Evolutionary conservation across 2,113 vertebrate species (phyloP).

Genomic region (Rattus rattus): DNA sequence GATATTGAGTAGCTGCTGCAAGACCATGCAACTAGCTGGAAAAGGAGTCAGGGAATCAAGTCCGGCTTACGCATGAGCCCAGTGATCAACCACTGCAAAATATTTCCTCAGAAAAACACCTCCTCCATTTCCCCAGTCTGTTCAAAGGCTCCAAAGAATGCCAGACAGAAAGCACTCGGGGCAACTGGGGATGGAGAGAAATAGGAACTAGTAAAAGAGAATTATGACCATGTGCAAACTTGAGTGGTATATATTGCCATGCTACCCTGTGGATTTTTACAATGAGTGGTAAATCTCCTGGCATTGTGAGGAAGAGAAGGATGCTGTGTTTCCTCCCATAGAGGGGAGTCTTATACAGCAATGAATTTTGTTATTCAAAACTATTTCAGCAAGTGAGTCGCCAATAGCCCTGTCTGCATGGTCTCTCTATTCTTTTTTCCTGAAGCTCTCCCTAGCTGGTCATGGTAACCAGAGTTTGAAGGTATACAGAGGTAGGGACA

Average conservation of each 20-base stretch:
- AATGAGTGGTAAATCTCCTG: neutral
- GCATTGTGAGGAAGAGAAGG: neutral
- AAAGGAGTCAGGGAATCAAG: neutral
- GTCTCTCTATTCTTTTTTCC: neutral
- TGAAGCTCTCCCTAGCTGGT: neutral
- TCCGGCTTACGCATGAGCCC: neutral
- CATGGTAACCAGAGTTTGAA: neutral
- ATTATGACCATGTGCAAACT: neutral
- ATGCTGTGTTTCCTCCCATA: neutral
- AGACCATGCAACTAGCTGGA: constrained; percentile 24
- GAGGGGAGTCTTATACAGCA: neutral
- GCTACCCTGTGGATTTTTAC: neutral
- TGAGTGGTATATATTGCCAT: neutral
- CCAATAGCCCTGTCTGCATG: neutral
- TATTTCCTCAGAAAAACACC: neutral
- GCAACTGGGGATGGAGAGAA: neutral
- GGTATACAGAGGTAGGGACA: neutral
- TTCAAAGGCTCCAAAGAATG: neutral
- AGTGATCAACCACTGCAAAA: neutral
- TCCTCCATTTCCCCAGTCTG: too few species aligned
- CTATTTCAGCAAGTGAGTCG: neutral
- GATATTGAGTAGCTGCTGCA: constrained; percentile 27
- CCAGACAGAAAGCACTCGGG: neutral
- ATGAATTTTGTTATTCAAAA: neutral
- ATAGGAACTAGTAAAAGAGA: neutral